Evolutionary conservation across 2,113 vertebrate species (phyloP), one percentile per base, ranked within the genome.

Genomic region (Poicephalus meyeri): DNA sequence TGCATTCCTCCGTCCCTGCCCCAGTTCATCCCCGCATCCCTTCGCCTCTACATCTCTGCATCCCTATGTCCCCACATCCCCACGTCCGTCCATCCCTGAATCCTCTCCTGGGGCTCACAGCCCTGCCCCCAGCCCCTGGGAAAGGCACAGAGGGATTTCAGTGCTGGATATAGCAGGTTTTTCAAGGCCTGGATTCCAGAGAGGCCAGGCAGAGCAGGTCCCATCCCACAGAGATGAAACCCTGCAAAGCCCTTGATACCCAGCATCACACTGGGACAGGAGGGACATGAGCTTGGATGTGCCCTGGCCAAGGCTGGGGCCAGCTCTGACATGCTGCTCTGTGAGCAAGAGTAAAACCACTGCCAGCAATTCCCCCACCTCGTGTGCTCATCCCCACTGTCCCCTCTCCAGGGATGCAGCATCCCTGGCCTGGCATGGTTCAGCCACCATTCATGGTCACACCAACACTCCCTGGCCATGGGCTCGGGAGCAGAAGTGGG

Each of bases 381-480:
- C 0, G 0, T 6, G 29, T 18, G 9, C 29, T 58, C 52, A 31
- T 53, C 84, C 33, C 37, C 0, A 1, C 23, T 13, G 7, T 49
- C 13, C 56, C 39, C 71, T 33, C 19, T 66, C 60, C 31, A 24
- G 60, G 18, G 60, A 68, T 1, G 0, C 29, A 23, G 41, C 16
- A 80, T 10, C 61, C 74, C 47, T n/a, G 24, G 10, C 74, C 26
- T 3, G 2, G n/a, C 6, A 1, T 0, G 0, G 16, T 14, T 55
- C 14, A 16, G 33, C 24, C 39, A 7, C 17, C 56, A 14, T 23
- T n/a, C 56, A 14, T n/a, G 33, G 33, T 18, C 28, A 4, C 3
- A 1, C 42, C 19, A 3, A 2, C 11, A 0, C 7, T 11, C 42
- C 47, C 37, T 0, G 2, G 7, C 44, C 1, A 0, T 23, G 39